Evolutionary conservation across 2,113 vertebrate species (phyloP).

Genomic region (Mormoops blainvillei): DNA sequence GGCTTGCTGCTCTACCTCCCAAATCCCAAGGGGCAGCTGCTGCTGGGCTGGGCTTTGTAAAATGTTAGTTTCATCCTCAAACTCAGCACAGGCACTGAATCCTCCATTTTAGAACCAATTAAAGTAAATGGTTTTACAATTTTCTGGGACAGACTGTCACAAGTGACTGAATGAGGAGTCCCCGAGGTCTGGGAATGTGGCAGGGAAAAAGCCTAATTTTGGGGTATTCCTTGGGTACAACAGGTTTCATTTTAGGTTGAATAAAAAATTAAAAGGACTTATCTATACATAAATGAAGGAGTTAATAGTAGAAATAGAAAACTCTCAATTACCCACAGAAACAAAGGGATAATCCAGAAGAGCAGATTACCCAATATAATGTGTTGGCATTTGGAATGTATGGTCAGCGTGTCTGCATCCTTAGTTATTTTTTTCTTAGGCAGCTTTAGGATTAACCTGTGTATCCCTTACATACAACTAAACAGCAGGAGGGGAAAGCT

Average conservation of each 20-base stretch:
- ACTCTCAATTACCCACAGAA: neutral
- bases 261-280: slow-evolving; percentile 12
- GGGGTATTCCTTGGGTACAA: neutral
- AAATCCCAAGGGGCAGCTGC: slow-evolving; percentile 47
- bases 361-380: neutral
- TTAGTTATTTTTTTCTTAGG: neutral
- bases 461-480: neutral
- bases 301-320: neutral
- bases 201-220: neutral
- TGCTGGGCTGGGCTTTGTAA: slow-evolving; percentile 61
- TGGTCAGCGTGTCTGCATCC: neutral
- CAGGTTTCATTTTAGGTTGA: neutral
- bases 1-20: slow-evolving; percentile 12
- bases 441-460: neutral
- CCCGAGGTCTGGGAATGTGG: slow-evolving; percentile 31
- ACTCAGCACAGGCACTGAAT: slow-evolving; percentile 37
- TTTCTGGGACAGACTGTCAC: slow-evolving; percentile 58
- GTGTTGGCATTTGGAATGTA: neutral
- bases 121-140: slow-evolving; percentile 57
- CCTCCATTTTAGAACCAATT: slow-evolving; percentile 57
- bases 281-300: neutral
- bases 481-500: neutral
- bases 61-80: slow-evolving; percentile 59
- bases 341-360: slow-evolving; percentile 19
- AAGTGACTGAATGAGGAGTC: slow-evolving; percentile 14